These are phyloP conservation scores for Rhea americana DNA, from an alignment of 2,113 vertebrate genomes.

Conservation along the genomic window DNA sequence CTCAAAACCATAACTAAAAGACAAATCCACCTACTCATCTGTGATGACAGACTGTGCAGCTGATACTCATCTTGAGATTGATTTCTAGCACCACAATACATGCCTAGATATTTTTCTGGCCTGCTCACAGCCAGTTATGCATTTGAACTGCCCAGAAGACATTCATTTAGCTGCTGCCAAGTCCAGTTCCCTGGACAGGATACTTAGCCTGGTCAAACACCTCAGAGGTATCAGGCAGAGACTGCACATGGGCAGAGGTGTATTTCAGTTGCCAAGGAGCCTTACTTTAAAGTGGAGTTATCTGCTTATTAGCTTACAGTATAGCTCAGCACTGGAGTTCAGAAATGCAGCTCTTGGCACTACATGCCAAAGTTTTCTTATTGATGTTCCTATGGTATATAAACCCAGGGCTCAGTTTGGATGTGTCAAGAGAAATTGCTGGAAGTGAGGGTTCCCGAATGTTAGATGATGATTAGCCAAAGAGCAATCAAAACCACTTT, in stretches of 20 bases:
- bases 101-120: no score
- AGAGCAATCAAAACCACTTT: not conserved
- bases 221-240: no score
- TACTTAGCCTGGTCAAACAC: no score
- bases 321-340: not conserved
- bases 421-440: not conserved
- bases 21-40: not conserved
- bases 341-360: not conserved
- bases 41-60: not conserved
- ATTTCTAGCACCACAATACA: no score
- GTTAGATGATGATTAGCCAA: accelerated
- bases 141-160: no score
- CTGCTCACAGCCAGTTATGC: no score
- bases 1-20: not conserved
- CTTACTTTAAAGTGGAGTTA: not conserved
- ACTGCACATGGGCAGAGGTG: not conserved
- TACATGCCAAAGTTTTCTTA: accelerated
- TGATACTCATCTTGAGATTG: not conserved
- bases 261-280: accelerated
- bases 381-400: not conserved
- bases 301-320: not conserved
- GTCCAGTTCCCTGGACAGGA: no score
- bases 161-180: no score
- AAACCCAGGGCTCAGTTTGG: not conserved
- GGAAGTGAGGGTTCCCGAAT: not conserved